Base-by-base conservation (phyloP, 2,113 vertebrate genomes). In the Ictalurus punctatus region DNA sequence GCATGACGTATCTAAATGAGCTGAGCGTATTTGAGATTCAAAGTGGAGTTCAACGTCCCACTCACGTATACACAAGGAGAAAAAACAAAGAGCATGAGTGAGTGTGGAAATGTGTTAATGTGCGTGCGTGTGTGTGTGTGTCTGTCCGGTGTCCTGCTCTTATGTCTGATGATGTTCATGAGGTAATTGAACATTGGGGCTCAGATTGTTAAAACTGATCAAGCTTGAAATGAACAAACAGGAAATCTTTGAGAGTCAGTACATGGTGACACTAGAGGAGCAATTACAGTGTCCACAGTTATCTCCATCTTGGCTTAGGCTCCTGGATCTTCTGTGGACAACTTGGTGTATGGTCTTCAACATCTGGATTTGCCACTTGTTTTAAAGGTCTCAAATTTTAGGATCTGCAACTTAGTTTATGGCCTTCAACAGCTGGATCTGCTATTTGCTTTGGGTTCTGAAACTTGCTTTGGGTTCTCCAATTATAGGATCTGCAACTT, bases 221-320 rank as follows among this genome's bases (percentile, higher is more conserved):
- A 88, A 74, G 87, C 80, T 74, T 88, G 87, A 88, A 88, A 88
- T 88, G 80, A 83, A 61, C 52, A 83, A 83, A 73, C 54, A 88
- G 87, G 52, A 87, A 54, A 56, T 37, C 59, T 56, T 73, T 87
- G 63, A 40, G 61, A 25, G 40, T 59, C 79, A 14, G 63, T 74
- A 54, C 30, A 82, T 34, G 30, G 1, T 58, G 30, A 69, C 52
- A 37, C 61, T n/a, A 52, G 12, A 87, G 65, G 58, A 16, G 34
- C 37, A 63, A 63, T 83, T 83, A 83, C 3, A 1, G 25, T 58
- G 79, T 82, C 54, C 54, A 21, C 21, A 63, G 16, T 83, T 58
- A 37, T 27, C 65, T 30, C 19, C 21, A 58, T 19, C 6, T 76
- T 37, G 85, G 10, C 9, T 59, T 19, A 56, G 9, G 1, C 0